These are phyloP conservation scores for Sarcophaga subvicina DNA, from an alignment of 2,888 invertebrate genomes.

Conservation along the genomic window DNA sequence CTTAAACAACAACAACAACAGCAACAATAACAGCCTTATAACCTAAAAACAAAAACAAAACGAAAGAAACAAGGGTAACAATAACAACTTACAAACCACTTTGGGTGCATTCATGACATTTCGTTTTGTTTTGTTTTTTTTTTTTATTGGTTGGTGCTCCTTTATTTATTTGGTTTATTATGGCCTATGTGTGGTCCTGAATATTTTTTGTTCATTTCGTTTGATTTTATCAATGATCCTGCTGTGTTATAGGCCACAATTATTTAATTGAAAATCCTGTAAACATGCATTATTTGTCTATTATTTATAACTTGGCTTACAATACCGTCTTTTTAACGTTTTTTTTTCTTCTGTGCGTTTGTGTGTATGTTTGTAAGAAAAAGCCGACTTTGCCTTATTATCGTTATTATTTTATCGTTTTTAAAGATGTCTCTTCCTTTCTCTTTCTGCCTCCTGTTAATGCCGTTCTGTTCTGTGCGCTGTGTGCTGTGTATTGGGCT, in stretches of 20 bases:
- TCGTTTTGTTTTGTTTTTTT: background rate
- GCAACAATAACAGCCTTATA: background rate
- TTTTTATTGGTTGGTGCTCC: background rate
- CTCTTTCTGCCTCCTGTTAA: conserved; percentile 4
- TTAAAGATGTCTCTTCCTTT: conserved; percentile 34
- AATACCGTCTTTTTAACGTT: background rate
- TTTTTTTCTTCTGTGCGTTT: background rate
- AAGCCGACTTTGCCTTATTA: conserved; percentile 53
- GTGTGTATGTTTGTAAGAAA: background rate
- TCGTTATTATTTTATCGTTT: conserved; percentile 52
- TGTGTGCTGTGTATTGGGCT: background rate
- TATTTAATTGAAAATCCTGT: conserved; percentile 68
- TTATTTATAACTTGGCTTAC: conserved; percentile 27
- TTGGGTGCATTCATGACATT: too few relatives aligned
- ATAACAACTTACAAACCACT: background rate
- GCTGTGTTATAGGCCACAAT: conserved; percentile 66
- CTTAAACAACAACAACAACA: conserved; percentile 51
- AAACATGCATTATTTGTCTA: conserved; percentile 50
- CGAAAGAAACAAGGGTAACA: conserved; percentile 28
- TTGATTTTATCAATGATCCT: conserved; percentile 38
- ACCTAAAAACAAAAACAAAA: background rate
- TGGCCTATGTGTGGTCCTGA: conserved; percentile 60
- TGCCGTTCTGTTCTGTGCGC: background rate
- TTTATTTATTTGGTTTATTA: background rate
- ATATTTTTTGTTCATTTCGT: conserved; percentile 2